Conservation (phyloP, 2,113 vertebrate species). For the Sebastes schlegelii region DNA sequence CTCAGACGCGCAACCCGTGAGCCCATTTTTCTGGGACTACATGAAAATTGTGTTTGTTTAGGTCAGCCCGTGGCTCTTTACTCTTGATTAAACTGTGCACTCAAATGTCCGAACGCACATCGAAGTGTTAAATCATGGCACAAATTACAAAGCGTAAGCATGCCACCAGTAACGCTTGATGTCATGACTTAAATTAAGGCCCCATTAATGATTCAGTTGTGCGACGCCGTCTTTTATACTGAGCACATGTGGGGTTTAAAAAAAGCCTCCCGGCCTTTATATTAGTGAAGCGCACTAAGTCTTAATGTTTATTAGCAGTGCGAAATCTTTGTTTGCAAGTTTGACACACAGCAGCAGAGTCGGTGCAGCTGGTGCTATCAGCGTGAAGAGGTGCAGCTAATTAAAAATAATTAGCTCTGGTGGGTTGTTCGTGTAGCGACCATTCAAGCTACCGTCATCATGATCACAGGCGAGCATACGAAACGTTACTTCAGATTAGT, state of each 20-base stretch:
- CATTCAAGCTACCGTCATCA: slow-evolving; percentile 15
- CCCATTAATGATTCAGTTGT: slow-evolving; percentile 36
- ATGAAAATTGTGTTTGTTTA: slow-evolving; percentile 56
- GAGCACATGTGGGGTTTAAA: slow-evolving; percentile 25
- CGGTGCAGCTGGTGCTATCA: slow-evolving; percentile 19
- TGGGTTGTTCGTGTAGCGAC: not conserved
- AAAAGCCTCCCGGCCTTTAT: not conserved
- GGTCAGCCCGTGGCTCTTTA: slow-evolving; percentile 52
- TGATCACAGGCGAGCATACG: slow-evolving; percentile 31
- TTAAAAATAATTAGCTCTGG: slow-evolving; percentile 58
- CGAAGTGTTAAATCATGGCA: slow-evolving; percentile 29
- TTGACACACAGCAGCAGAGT: slow-evolving; percentile 34
- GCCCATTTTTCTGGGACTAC: slow-evolving; percentile 24
- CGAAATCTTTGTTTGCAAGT: slow-evolving; percentile 29
- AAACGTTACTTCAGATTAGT: slow-evolving; percentile 1
- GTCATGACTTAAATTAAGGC: slow-evolving; percentile 29
- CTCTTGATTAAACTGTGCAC: slow-evolving; percentile 54
- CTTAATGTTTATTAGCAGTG: slow-evolving; percentile 43
- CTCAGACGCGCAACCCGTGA: slow-evolving; percentile 11
- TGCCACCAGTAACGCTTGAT: slow-evolving; percentile 30
- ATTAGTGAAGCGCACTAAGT: not conserved
- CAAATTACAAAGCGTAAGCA: slow-evolving; percentile 42
- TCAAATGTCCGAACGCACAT: slow-evolving; percentile 35
- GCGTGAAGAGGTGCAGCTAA: slow-evolving; percentile 40
- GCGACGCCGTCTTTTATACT: slow-evolving; percentile 21